Evolutionary conservation across 2,113 vertebrate species (phyloP).

Genomic region (Paramormyrops kingsleyae): DNA sequence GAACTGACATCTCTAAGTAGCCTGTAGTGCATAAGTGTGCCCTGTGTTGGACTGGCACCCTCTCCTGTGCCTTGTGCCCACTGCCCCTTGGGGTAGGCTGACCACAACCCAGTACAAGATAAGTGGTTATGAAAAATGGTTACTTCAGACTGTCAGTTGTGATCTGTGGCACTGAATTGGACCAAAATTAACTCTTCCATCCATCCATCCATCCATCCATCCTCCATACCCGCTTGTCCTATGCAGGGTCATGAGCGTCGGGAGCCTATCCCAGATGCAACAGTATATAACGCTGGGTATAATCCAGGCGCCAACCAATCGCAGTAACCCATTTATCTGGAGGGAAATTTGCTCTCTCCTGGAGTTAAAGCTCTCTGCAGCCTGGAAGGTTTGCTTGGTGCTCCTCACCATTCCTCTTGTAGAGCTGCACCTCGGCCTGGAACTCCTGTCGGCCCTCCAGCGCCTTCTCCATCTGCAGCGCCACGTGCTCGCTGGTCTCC

Average conservation of each 20-base stretch:
- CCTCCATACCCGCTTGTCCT: not conserved
- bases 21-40: not conserved
- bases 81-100: not conserved
- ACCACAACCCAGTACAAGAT: not conserved
- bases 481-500: conserved; percentile 74
- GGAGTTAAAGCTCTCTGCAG: not conserved
- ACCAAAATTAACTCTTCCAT: not conserved
- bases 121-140: not conserved
- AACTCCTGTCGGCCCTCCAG: conserved; percentile 84
- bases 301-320: not conserved
- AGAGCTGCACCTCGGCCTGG: conserved; percentile 84
- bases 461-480: conserved; percentile 77
- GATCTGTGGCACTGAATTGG: not conserved
- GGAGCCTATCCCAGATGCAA: not conserved
- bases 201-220: not conserved
- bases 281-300: not conserved
- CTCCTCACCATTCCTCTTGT: conserved; percentile 79
- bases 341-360: not conserved
- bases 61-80: no score
- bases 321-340: not conserved
- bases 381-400: not conserved
- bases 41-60: not conserved
- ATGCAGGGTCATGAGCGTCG: not conserved
- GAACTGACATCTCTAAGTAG: not conserved
- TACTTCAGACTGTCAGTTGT: not conserved